Evolutionary conservation across 2,888 invertebrate species (phyloP), one percentile per base, ranked within the genome.

Genomic region (Hypselothyrea guttata): DNA sequence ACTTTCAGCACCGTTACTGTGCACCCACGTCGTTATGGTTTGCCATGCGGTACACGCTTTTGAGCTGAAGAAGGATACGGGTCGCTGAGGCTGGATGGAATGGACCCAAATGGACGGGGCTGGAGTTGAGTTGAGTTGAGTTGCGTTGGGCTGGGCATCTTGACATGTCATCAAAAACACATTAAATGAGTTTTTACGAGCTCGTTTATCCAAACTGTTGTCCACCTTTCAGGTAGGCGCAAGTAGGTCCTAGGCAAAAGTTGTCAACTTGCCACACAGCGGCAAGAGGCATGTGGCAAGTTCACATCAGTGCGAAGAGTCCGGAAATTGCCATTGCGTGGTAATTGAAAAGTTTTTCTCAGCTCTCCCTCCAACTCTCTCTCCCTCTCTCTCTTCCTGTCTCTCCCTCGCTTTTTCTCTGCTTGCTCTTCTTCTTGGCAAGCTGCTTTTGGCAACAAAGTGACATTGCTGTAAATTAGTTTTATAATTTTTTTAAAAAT

Each of bases 91-190:
- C 22, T 12, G 55, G 31, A 12, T n/a, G 35, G 2, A n/a, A n/a
- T n/a, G n/a, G n/a, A n/a, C n/a, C n/a, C n/a, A n/a, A n/a, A n/a
- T n/a, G n/a, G n/a, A n/a, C n/a, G n/a, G n/a, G n/a, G n/a, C n/a
- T n/a, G n/a, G n/a, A n/a, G n/a, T n/a, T n/a, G n/a, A n/a, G n/a
- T n/a, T n/a, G n/a, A n/a, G 5, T 15, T 16, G 11, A 7, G 28
- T 1, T 27, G 5, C 15, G 35, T 41, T n/a, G 22, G 44, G 34
- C 51, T 33, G 49, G 62, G 28, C 71, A 66, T 66, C 81, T 81
- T 84, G 81, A 81, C 84, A 81, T 84, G 78, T 81, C 82, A 82
- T 82, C 82, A 82, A 86, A 82, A 82, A 86, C 86, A 75, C 82
- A 82, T 82, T 82, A 82, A 86, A 81, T 75, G 72, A 65, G 63